Base-by-base conservation (phyloP, 2,888 invertebrate species). In the Chrysolina americana region DNA sequence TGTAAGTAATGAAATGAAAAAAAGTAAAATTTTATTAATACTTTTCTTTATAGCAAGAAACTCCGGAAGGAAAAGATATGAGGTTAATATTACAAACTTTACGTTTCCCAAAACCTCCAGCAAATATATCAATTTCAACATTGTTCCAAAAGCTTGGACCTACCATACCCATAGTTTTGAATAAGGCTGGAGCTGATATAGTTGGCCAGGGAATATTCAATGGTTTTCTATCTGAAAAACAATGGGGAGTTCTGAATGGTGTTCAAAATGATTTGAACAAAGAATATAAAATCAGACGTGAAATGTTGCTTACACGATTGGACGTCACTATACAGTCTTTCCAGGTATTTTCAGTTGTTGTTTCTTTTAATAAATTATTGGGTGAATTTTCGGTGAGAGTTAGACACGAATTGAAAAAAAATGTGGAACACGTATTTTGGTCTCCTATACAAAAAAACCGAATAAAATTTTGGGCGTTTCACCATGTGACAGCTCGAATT, bases 261-360 rank as follows among this genome's bases (percentile, higher is more conserved):
- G 87, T 93, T 0, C 94, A 95, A 83, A 89, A 91, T 0, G 93
- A 95, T 76, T 90, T 98, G 85, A 92, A 92, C 70, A 90, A 92
- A 15, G 98, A 99, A 84, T 99, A 97, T 85, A 91, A 92, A 80
- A 89, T 95, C 75, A 89, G 98, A 65, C 89, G 97, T 72, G 94
- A 97, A 85, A 96, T 97, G 89, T 90, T 99, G 78, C 89, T 98
- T 8, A 97, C 97, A 68, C 91, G 99, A 65, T 89, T 99, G 47
- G 98, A 99, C 87, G 98, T 98, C 75, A 99, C 99, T 0, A 93
- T 99, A 82, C 96, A 98, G 87, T 98, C 98, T 70, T 99, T 99
- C 88, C 93, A 97, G 92, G 96, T 94, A 86, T 62, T 28, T 36
- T 36, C 6, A 36, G 36, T 36, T 36, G 36, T 36, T 6, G 36